Conservation (phyloP, 2,113 vertebrate species). For the Canis aureus region DNA sequence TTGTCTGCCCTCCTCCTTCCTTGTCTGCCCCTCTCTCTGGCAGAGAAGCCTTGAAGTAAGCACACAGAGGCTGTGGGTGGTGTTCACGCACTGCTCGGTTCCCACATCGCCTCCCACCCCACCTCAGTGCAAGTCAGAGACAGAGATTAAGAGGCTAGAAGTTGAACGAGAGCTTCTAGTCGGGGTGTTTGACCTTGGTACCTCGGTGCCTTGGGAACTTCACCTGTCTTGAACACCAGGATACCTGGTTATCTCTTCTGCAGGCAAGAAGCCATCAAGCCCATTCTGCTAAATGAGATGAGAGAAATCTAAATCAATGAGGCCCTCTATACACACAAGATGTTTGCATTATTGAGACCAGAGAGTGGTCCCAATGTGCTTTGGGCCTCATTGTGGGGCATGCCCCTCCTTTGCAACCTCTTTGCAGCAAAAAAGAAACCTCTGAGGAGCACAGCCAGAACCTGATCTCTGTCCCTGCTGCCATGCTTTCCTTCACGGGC, state of each 20-base stretch:
- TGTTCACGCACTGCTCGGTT: background rate
- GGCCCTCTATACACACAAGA: background rate
- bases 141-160: background rate
- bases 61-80: background rate
- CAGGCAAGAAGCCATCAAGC: background rate
- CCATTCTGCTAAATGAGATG: background rate
- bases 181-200: background rate
- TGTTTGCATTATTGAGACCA: background rate
- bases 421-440: background rate
- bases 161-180: background rate
- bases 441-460: background rate
- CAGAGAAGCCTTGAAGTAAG: background rate
- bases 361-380: background rate
- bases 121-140: background rate
- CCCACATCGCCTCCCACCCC: background rate
- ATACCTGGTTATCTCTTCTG: background rate
- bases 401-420: background rate
- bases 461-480: background rate
- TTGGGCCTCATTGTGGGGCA: background rate
- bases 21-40: background rate
- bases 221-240: background rate
- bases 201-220: background rate
- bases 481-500: background rate
- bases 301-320: background rate
- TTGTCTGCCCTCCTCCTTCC: background rate